Conservation (phyloP, 2,113 vertebrate genomes). For the Calcarius ornatus region DNA sequence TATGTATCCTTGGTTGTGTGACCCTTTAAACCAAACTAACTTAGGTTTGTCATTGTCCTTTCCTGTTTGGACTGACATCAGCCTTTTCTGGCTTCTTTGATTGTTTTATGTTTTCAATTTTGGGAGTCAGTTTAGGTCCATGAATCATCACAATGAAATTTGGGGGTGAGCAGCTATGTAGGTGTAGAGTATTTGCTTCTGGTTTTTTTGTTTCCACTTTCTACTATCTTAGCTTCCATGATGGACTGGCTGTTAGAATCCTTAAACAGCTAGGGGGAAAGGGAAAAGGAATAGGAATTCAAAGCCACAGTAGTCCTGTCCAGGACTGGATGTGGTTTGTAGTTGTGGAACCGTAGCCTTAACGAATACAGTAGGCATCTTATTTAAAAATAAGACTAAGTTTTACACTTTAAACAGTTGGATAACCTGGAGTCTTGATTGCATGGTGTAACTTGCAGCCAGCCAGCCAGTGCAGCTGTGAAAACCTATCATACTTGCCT, state of each 20-base stretch:
- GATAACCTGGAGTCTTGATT: neutral
- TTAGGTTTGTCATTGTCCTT: neutral
- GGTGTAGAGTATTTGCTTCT: neutral
- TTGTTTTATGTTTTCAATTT: neutral
- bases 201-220: neutral
- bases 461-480: neutral
- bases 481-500: neutral
- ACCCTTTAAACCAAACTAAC: neutral
- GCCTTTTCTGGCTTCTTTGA: neutral
- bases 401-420: neutral
- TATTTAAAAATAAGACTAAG: neutral
- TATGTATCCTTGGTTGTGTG: neutral
- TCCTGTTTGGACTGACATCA: neutral
- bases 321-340: neutral
- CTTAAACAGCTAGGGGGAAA: neutral
- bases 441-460: neutral
- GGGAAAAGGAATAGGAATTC: neutral
- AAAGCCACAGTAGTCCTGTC: neutral
- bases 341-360: neutral
- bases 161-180: neutral
- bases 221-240: accelerated
- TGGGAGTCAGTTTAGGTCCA: neutral
- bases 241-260: neutral
- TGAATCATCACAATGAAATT: neutral
- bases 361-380: neutral